Base-by-base conservation (phyloP, 2,888 invertebrate species). In the Drosophila mimetica region DNA sequence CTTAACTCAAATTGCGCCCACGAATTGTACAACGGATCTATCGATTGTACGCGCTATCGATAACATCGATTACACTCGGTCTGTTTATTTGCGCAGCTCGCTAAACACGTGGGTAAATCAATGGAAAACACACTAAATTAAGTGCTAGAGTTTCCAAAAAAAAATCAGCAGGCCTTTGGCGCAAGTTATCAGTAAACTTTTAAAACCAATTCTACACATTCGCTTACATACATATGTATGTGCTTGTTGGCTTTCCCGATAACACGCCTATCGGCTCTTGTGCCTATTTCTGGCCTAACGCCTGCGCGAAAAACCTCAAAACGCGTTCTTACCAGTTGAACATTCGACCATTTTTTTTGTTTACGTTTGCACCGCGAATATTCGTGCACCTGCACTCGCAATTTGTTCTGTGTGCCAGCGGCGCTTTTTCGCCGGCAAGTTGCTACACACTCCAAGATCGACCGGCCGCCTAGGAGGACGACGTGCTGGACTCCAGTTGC, bases 291-390 rank as follows among this genome's bases (percentile, higher is more conserved):
- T 6, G 16, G 8, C 8, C 30, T 44, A 44, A 20, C 52, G 52
- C 20, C 20, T 39, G n/a, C 20, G 1, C 7, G 22, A 30, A 30
- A 53, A 53, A 42, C 20, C 14, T 9, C 41, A 42, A 42, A 54
- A 44, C 54, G 54, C 47, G 50, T 58, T 28, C 4, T 25, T 44
- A 54, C 52, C 63, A 51, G 44, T 32, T 51, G 22, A 36, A 63
- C 52, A 65, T 46, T 58, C 58, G 64, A 16, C 44, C 36, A 28
- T 44, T 59, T 25, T 25, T 60, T 79, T 80, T 80, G 86, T 80
- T 80, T 80, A 80, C 86, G 86, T 80, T 80, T 80, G 57, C 59
- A 78, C 60, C 59, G 79, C 82, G 65, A 75, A 61, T 64, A 57
- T 37, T 44, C 55, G 44, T 63, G 60, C 58, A 65, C 41, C 36